Conservation (phyloP, 2,888 invertebrate species). For the Leptinotarsa rubiginosa region DNA sequence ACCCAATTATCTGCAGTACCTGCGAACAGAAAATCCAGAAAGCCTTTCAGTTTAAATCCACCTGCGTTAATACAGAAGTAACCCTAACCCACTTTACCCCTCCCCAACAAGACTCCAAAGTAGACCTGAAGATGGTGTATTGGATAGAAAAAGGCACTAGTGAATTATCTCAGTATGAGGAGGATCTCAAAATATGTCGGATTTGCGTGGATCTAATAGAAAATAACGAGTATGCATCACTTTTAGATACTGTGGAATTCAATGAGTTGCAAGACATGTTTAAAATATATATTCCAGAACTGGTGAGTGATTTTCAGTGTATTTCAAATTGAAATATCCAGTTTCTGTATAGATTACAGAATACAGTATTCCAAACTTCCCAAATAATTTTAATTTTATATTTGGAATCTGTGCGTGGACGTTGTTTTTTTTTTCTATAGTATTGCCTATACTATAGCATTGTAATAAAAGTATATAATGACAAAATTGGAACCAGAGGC, state of each 20-base stretch:
- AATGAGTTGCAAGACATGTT: constrained; percentile 30
- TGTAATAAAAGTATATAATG: too few relatives aligned
- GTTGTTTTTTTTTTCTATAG: too few relatives aligned
- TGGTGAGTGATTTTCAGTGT: constrained; percentile 26
- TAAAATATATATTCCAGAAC: constrained; percentile 34
- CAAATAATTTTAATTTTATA: background rate
- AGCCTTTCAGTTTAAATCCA: constrained; percentile 34
- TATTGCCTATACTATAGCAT: too few relatives aligned
- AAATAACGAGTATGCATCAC: constrained; percentile 22
- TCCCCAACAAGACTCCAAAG: constrained; percentile 19
- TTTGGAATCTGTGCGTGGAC: too few relatives aligned
- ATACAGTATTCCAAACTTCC: background rate
- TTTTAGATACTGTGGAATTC: constrained; percentile 26
- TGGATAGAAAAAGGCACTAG: constrained; percentile 16
- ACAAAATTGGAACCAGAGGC: too few relatives aligned
- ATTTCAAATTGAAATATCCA: background rate
- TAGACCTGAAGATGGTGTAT: constrained; percentile 23
- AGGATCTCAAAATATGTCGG: constrained; percentile 32
- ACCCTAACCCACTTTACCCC: constrained; percentile 31
- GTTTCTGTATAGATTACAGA: background rate
- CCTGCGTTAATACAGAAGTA: constrained; percentile 30
- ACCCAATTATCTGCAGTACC: constrained; percentile 30
- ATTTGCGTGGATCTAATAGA: constrained; percentile 32
- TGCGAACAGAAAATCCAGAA: constrained; percentile 33
- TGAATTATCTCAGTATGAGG: constrained; percentile 15